Percentiles rank a stretch among this genome's conserved stretches.
Evolutionary conservation across 1,140 invertebrate species (phyloP).

Genomic region (Holotrichia oblita): DNA sequence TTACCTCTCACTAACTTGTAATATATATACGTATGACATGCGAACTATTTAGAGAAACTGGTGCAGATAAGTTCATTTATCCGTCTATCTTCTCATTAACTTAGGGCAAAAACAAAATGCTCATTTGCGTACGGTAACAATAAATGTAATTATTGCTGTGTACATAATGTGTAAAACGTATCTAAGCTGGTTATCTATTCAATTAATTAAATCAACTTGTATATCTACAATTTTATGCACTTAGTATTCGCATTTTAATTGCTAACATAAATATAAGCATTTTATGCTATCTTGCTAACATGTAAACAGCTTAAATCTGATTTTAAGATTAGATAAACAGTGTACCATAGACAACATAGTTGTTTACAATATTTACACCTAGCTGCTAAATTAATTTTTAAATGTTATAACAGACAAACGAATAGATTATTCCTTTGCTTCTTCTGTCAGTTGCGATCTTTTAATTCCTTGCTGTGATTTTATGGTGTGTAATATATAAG

Average conservation of each 20-base stretch:
- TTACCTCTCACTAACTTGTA: not conserved
- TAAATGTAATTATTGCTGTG: conserved; percentile 14
- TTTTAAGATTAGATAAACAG: not conserved
- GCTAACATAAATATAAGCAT: conserved; percentile 14
- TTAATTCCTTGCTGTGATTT: too few species aligned
- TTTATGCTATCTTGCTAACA: not conserved
- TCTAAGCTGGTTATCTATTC: conserved; percentile 10
- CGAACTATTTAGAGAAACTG: not conserved
- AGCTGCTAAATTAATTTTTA: too few species aligned
- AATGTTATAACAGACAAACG: too few species aligned
- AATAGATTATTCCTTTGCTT: too few species aligned
- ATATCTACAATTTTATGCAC: conserved; percentile 14
- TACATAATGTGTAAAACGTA: not conserved
- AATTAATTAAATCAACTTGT: conserved; percentile 35
- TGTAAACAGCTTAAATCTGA: not conserved
- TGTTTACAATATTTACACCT: too few species aligned
- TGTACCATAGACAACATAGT: not conserved
- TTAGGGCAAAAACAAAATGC: not conserved
- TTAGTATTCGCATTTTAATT: conserved; percentile 25
- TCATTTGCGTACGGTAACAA: conserved; percentile 27
- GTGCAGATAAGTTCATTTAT: not conserved
- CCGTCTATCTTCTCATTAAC: not conserved
- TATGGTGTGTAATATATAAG: too few species aligned
- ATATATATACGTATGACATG: not conserved
- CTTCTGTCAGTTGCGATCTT: too few species aligned